Base-by-base conservation (phyloP, 2,113 vertebrate genomes). In the Saccopteryx leptura region DNA sequence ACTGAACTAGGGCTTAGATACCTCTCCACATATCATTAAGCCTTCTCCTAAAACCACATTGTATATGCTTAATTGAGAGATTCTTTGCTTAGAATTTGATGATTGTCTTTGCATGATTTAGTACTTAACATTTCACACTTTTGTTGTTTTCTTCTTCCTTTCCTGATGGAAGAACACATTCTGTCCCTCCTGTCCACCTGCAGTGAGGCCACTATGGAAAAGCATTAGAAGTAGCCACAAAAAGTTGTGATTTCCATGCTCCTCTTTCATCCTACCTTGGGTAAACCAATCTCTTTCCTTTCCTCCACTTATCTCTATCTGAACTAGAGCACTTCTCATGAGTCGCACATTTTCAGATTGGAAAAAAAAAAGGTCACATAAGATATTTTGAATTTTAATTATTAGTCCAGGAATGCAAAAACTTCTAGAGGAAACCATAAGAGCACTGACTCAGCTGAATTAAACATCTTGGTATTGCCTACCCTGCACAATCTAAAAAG, bases 361-460 rank as follows among this genome's bases (percentile, higher is more conserved):
- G 31, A 28, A 65, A 56, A 28, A 65, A 56, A 91, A 96, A 94
- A 91, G 14, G n/a, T 85, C 69, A 75, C 48, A 63, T 58, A 91
- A 6, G 52, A 68, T 95, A 78, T 56, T 88, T 79, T 94, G 21
- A 95, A 95, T 92, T 91, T 91, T 92, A 93, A 76, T 84, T 91
- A 83, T 88, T 94, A 72, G 13, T 85, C 9, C 5, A 90, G 24
- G 13, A 68, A 91, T 83, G 7, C 50, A 89, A 82, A 90, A 81
- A 66, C 56, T 93, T 13, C 83, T 50, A 83, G 46, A 86, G 82
- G 91, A 91, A 93, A 15, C 9, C 19, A 80, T 56, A 54, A 89
- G n/a, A 68, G 7, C 54, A 68, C 39, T 82, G 31, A 78, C 13
- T 91, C 54, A 84, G 61, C 11, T 86, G 60, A 80, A 82, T 88